Evolutionary conservation across 2,113 vertebrate species (phyloP), one percentile per base, ranked within the genome.

Genomic region (Hymenochirus boettgeri): DNA sequence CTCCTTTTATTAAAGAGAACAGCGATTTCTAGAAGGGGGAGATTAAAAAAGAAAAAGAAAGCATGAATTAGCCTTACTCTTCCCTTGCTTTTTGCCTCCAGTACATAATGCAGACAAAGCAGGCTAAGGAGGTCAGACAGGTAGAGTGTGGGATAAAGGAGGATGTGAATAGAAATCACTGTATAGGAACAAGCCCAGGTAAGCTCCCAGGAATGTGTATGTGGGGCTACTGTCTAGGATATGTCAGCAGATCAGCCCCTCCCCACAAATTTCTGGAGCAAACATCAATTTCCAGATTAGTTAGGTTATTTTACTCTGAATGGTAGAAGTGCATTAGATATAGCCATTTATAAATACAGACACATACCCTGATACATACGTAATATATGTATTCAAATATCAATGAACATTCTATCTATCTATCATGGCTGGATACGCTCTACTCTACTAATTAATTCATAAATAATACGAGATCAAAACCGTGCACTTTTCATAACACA

Each of bases 211-310:
- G 39, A 42, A 42, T 42, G 39, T 42, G 39, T n/a, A 42, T n/a
- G 33, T 35, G 33, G 33, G 33, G 10, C 33, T 35, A 3, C 17
- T 42, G 17, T n/a, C 5, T 42, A 17, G 17, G 17, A 18, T 5
- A 69, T 57, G 27, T 61, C 53, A 63, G 70, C 76, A 3, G 5
- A n/a, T 17, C 5, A 2, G 2, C 17, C 12, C 17, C 39, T 5
- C 17, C 39, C 17, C 39, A 5, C 17, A 1, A 15, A 1, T 42
- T n/a, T 42, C 39, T 2, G 1, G 3, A 42, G 4, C 15, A 13
- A 42, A n/a, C 17, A 42, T 15, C 15, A 9, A 42, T 15, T 15
- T 42, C 13, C 39, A 18, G 13, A 3, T 42, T 6, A 42, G 17
- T 6, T n/a, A n/a, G n/a, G n/a, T n/a, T n/a, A n/a, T n/a, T n/a